Base-by-base conservation (phyloP, 2,797 vertebrate species). In the Margarornis squamiger region DNA sequence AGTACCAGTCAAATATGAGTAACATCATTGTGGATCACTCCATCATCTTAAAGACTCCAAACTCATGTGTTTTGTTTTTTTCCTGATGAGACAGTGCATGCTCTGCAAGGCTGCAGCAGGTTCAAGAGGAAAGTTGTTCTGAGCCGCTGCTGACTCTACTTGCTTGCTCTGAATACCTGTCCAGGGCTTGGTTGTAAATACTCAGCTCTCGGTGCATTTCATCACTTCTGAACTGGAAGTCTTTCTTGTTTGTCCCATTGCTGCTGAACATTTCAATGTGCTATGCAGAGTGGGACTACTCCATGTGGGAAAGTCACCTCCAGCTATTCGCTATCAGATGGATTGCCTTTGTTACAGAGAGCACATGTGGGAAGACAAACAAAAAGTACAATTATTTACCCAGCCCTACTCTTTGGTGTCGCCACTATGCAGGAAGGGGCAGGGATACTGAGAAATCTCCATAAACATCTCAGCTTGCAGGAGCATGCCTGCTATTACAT, bases 291-390 rank as follows among this genome's bases (percentile, higher is more conserved):
- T 54, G 46, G 38, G 61, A 83, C 49, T 67, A 57, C 43, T 79
- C 45, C 48, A 48, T 8, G 36, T 86, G 65, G 79, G 68, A 90
- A 91, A 83, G 61, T 77, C 72, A 91, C 68, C 85, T 83, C 34
- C 75, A 91, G 79, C 68, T 92, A 80, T 80, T 88, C 75, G 19
- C 39, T 92, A 86, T 91, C 93, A 92, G 75, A 91, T 90, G 72
- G 49, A 19, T 34, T 65, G 45, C 57, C 84, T 80, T 72, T 2
- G 0, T 38, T 92, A 72, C 65, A 83, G 39, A 87, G 23, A 92
- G 39, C 20, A 62, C 57, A 74, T 49, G 62, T 90, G 75, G 75
- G 45, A 92, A 96, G 81, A 90, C 72, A 96, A 94, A 91, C 36
- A 92, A 75, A 94, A 95, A 86, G 58, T 52, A 36, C 34, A 85